phyloP scores from a whole-genome alignment of 2,888 invertebrate genomes.

The Chrysolina oricalcia region DNA sequence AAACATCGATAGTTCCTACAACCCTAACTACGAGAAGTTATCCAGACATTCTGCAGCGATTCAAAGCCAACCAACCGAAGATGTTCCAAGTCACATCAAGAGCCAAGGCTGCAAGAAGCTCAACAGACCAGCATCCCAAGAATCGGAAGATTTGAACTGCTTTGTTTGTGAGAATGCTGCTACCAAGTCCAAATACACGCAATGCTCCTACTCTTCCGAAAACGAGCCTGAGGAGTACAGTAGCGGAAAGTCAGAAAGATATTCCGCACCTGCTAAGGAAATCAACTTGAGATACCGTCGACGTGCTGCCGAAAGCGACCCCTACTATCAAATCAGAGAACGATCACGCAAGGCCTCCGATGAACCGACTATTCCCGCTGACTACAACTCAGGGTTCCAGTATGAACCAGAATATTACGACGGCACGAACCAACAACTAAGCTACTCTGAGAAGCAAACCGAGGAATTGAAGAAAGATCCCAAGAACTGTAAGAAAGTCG shows the following conservation, averaged over 20 bases:
- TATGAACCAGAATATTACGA: conserved; percentile 52
- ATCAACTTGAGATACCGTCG: conserved; percentile 71
- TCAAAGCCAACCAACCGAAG: conserved; percentile 59
- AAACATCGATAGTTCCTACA: conserved; percentile 58
- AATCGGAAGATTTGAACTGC: conserved; percentile 71
- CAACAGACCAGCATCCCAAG: conserved; percentile 71
- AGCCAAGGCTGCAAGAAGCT: conserved; percentile 77
- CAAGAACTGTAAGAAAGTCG: conserved; percentile 79
- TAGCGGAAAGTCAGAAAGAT: conserved; percentile 66
- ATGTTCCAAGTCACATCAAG: conserved; percentile 55
- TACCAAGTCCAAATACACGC: conserved; percentile 75
- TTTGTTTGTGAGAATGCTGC: conserved; percentile 74
- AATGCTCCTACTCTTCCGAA: conserved; percentile 75
- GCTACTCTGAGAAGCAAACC: conserved; percentile 77
- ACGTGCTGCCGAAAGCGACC: conserved; percentile 69
- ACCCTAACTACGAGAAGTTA: conserved; percentile 69
- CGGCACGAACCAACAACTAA: conserved; percentile 57
- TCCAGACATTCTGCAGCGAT: conserved; percentile 29
- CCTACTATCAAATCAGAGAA: conserved; percentile 74
- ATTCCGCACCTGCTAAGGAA: conserved; percentile 60
- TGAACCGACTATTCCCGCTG: conserved; percentile 74
- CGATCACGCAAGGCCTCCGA: conserved; percentile 69
- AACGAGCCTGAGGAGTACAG: conserved; percentile 70
- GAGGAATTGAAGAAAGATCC: conserved; percentile 76
- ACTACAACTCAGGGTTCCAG: conserved; percentile 70